Evolutionary conservation across 2,113 vertebrate genomes (phyloP).

Genomic region (Typhlomys cinereus): DNA sequence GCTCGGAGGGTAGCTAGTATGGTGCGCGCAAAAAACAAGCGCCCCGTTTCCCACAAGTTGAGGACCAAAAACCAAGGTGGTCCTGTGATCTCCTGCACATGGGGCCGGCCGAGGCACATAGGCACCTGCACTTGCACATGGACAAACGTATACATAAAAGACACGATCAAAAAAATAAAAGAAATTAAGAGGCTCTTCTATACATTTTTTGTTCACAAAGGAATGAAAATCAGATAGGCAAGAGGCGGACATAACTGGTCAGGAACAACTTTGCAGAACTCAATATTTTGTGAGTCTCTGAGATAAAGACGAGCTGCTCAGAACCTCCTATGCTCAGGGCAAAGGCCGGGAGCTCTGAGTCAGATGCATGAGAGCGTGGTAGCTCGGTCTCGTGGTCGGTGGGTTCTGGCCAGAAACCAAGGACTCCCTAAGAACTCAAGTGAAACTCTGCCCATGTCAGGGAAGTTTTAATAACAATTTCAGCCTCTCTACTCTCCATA

Average conservation of each 20-base stretch:
- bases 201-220: background rate
- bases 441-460: background rate
- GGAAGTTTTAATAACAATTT: background rate
- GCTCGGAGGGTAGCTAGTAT: no score
- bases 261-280: background rate
- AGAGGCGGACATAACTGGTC: background rate
- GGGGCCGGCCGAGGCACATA: no score
- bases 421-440: background rate
- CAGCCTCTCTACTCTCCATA: background rate
- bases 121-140: no score
- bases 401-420: background rate
- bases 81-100: no score
- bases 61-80: no score
- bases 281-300: background rate
- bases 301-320: background rate
- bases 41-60: no score
- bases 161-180: no score
- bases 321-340: background rate
- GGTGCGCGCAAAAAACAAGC: no score
- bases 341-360: no score
- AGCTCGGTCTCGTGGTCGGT: background rate
- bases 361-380: background rate
- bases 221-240: background rate
- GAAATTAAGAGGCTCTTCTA: no score
- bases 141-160: no score